Evolutionary conservation across 1,140 invertebrate genomes (phyloP).

Genomic region (Nylanderia fulva): DNA sequence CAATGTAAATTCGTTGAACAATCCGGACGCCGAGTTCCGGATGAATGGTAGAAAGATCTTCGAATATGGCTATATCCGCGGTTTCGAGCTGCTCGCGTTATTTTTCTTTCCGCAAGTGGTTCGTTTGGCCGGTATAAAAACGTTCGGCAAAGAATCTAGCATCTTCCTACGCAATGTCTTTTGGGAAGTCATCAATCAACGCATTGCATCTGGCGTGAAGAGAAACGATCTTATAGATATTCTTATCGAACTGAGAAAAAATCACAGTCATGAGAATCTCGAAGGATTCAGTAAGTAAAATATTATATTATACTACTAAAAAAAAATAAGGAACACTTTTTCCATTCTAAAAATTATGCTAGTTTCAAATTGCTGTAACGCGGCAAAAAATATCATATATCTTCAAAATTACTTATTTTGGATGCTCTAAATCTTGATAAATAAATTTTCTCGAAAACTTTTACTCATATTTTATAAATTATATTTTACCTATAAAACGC

Average conservation of each 20-base stretch:
- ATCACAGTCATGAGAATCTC: neutral
- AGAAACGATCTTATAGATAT: conserved; percentile 84
- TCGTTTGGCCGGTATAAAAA: conserved; percentile 66
- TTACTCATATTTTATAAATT: too few species aligned
- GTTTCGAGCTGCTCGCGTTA: conserved; percentile 76
- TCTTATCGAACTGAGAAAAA: conserved; percentile 81
- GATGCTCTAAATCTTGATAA: too few species aligned
- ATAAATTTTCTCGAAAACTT: too few species aligned
- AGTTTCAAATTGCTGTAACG: too few species aligned
- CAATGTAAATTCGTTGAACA: too few species aligned
- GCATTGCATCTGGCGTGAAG: conserved; percentile 72
- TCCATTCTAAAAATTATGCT: too few species aligned
- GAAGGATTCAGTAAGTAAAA: conserved; percentile 64
- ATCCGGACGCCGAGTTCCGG: conserved; percentile 82
- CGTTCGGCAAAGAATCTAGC: conserved; percentile 70
- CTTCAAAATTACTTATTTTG: too few species aligned
- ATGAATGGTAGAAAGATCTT: too few species aligned
- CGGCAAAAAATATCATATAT: too few species aligned
- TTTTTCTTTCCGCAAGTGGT: conserved; percentile 80
- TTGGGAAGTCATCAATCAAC: conserved; percentile 78
- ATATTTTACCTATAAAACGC: too few species aligned
- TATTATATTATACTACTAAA: neutral
- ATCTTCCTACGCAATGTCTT: conserved; percentile 79
- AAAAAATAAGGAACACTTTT: too few species aligned
- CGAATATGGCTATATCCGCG: conserved; percentile 57